Percentiles rank a stretch among this genome's conserved stretches.
These are phyloP conservation scores for Leptinotarsa tumamoca DNA, from an alignment of 2,888 invertebrate species.

Conservation along the genomic window DNA sequence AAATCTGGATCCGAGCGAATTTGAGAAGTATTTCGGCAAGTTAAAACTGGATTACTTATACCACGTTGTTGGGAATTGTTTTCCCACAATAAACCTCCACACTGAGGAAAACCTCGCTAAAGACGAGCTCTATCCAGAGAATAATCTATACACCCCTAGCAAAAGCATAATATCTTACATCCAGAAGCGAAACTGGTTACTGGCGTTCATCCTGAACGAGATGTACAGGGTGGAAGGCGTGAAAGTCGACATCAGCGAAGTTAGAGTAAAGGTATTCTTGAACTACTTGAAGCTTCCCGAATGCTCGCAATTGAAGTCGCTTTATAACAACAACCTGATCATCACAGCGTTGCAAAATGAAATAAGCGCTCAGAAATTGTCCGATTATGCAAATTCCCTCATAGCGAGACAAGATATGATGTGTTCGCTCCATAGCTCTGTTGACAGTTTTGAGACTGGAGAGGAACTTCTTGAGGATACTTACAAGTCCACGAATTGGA, in stretches of 20 bases:
- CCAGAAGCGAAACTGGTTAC: constrained; percentile 75
- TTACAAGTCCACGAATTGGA: constrained; percentile 61
- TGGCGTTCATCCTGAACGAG: constrained; percentile 76
- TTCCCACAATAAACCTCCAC: constrained; percentile 73
- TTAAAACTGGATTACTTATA: constrained; percentile 81
- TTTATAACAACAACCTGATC: constrained; percentile 71
- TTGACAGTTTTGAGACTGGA: constrained; percentile 56
- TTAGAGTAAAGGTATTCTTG: constrained; percentile 71
- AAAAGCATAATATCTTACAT: constrained; percentile 73
- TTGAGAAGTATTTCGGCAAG: constrained; percentile 77
- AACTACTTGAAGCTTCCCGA: constrained; percentile 72
- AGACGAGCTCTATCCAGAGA: constrained; percentile 66
- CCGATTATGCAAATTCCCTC: constrained; percentile 66
- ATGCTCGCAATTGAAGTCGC: constrained; percentile 70
- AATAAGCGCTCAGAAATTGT: constrained; percentile 68
- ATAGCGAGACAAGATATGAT: constrained; percentile 51
- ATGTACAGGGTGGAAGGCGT: constrained; percentile 70
- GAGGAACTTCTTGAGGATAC: constrained; percentile 59
- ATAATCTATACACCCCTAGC: constrained; percentile 64
- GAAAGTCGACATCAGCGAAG: constrained; percentile 67
- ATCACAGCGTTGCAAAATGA: constrained; percentile 71
- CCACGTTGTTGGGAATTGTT: constrained; percentile 79
- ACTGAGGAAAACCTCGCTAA: constrained; percentile 67
- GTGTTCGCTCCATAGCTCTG: constrained; percentile 44
- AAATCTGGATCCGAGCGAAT: constrained; percentile 74